Conservation (phyloP, 2,113 vertebrate species). For the Noctilio leporinus region DNA sequence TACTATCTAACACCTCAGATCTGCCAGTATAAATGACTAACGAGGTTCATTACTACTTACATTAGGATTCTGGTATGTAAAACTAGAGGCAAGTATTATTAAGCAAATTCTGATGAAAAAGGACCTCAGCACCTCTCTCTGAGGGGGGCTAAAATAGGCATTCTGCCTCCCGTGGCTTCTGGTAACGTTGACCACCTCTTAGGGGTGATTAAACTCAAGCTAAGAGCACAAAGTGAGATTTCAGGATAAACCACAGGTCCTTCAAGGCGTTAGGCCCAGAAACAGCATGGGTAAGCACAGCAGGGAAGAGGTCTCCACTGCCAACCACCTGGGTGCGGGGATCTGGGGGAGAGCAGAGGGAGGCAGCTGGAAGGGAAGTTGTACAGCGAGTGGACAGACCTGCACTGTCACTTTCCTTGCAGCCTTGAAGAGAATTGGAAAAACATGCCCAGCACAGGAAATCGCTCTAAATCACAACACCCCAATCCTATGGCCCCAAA, state of each 20-base stretch:
- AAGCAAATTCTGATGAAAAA: background rate
- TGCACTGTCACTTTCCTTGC: no score
- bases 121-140: background rate
- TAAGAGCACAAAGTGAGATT: background rate
- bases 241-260: background rate
- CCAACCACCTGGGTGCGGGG: no score
- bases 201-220: background rate
- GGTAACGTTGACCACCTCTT: background rate
- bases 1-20: background rate
- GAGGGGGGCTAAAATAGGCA: background rate
- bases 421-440: background rate
- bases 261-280: background rate
- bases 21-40: background rate
- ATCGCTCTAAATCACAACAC: background rate
- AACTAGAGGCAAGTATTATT: background rate
- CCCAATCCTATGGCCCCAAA: background rate
- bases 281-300: background rate
- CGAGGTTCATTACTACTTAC: background rate
- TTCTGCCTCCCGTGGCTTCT: background rate
- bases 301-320: background rate
- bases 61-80: background rate
- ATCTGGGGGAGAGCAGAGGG: background rate
- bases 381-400: rapidly evolving
- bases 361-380: background rate
- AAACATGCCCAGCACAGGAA: background rate